These are phyloP conservation scores for Spicauda simplicius DNA, from an alignment of 2,888 invertebrate genomes.

Conservation along the genomic window DNA sequence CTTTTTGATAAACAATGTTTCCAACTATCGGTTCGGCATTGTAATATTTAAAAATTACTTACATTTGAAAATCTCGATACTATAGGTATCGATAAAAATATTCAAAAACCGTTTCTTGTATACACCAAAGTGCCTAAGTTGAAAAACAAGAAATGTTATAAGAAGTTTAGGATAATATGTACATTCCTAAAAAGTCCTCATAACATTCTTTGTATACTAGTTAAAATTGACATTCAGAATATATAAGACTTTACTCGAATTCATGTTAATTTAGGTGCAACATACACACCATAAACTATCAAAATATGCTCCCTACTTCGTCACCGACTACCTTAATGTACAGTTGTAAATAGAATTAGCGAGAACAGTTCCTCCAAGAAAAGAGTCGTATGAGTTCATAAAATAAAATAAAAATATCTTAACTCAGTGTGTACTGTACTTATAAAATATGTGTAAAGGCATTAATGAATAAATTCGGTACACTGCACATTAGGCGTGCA, in stretches of 20 bases:
- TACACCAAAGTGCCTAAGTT: neutral
- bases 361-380: neutral
- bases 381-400: neutral
- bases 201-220: conserved; percentile 19
- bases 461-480: too few relatives aligned
- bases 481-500: too few relatives aligned
- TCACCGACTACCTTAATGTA: neutral
- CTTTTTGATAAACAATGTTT: too few relatives aligned
- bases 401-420: neutral
- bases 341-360: neutral
- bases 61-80: too few relatives aligned
- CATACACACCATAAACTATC: neutral
- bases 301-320: neutral
- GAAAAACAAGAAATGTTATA: conserved; percentile 10
- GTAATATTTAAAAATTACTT: too few relatives aligned
- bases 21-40: too few relatives aligned
- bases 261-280: neutral
- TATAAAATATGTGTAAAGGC: neutral
- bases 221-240: neutral
- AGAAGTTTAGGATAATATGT: conserved; percentile 16
- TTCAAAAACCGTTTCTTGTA: too few relatives aligned
- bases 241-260: neutral
- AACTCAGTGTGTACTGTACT: neutral
- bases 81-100: too few relatives aligned
- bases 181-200: conserved; percentile 15